A percentile compares a stretch with the other conserved stretches of the same genome.
Evolutionary conservation across 2,113 vertebrate species (phyloP).

Genomic region (Paraplagusia blochii): DNA sequence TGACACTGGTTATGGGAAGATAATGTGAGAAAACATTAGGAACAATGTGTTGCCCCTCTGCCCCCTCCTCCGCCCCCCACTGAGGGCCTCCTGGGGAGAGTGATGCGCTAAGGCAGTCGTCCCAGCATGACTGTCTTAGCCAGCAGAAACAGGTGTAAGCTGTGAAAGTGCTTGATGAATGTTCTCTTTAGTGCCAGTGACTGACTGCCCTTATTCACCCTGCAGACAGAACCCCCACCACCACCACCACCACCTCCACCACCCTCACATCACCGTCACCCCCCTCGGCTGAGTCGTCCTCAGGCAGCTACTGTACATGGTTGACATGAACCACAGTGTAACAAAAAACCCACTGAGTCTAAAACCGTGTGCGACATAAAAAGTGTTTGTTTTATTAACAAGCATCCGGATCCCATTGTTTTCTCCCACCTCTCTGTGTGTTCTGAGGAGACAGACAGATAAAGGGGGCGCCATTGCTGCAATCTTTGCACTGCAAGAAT

Average conservation of each 20-base stretch:
- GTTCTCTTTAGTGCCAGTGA: slow-evolving; percentile 72
- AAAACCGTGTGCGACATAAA: not conserved
- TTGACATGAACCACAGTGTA: slow-evolving; percentile 41
- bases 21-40: slow-evolving; percentile 53
- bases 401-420: not conserved
- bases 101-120: slow-evolving; percentile 57
- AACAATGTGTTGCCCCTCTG: slow-evolving; percentile 36
- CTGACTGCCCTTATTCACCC: slow-evolving; percentile 74
- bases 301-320: slow-evolving; percentile 66
- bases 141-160: slow-evolving; percentile 74
- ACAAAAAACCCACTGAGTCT: not conserved
- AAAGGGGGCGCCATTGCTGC: slow-evolving; percentile 18
- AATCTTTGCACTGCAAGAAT: slow-evolving; percentile 29
- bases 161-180: slow-evolving; percentile 69
- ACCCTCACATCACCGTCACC: too few species aligned
- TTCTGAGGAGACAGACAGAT: not conserved
- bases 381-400: not conserved
- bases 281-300: slow-evolving; percentile 57
- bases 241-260: too few species aligned
- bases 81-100: slow-evolving; percentile 43
- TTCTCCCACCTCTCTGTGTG: not conserved
- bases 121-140: slow-evolving; percentile 63
- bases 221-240: slow-evolving; percentile 67
- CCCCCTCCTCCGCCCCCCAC: slow-evolving; percentile 56
- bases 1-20: slow-evolving; percentile 42